These are phyloP conservation scores for Pachyramphus minor DNA, from an alignment of 2,113 vertebrate genomes.

Conservation along the genomic window DNA sequence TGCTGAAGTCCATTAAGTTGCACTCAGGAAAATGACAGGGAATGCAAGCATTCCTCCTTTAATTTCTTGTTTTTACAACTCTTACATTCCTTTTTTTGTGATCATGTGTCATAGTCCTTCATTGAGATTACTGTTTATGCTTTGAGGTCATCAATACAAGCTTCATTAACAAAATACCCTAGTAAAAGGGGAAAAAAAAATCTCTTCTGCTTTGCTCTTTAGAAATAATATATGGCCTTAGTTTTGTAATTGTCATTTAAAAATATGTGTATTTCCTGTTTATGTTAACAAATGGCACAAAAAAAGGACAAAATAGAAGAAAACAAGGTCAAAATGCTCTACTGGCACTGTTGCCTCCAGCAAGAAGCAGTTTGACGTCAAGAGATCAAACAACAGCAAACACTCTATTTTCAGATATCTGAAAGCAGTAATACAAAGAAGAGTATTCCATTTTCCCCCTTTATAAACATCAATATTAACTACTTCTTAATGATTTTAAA, in stretches of 20 bases:
- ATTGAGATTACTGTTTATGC: not conserved
- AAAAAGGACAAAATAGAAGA: slow-evolving; percentile 46
- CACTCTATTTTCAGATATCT: slow-evolving; percentile 37
- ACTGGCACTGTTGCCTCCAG: slow-evolving; percentile 49
- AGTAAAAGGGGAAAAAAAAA: not conserved
- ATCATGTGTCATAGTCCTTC: not conserved
- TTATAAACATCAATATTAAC: not conserved
- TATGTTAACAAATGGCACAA: slow-evolving; percentile 48
- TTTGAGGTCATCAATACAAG: not conserved
- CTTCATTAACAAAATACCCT: not conserved
- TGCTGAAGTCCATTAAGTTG: not conserved
- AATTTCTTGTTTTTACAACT: not conserved
- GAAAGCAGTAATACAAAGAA: not conserved
- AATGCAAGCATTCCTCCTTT: not conserved
- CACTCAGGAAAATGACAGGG: not conserved
- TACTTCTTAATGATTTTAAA: not conserved
- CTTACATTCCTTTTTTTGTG: not conserved
- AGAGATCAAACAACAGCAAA: slow-evolving; percentile 41
- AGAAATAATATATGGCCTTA: not conserved
- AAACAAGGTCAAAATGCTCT: slow-evolving; percentile 3
- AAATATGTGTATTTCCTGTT: slow-evolving; percentile 22
- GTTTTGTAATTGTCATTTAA: not conserved
- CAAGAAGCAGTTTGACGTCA: slow-evolving; percentile 58
- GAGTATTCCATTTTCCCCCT: not conserved
- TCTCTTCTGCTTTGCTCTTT: not conserved